phyloP scores from a whole-genome alignment of 2,888 invertebrate genomes.

The Agonopterix arenella region DNA sequence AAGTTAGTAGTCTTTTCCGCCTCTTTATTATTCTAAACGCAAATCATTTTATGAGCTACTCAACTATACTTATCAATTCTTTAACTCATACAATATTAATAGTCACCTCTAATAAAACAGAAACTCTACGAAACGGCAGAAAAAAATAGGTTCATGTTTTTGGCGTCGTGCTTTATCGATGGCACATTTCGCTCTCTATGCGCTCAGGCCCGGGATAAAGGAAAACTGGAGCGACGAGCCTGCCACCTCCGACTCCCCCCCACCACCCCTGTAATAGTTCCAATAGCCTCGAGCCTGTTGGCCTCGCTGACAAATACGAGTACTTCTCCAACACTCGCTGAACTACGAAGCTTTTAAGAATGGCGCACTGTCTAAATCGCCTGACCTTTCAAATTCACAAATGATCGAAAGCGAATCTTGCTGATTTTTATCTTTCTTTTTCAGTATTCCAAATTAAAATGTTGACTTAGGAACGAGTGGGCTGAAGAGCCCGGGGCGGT shows the following conservation, averaged over 20 bases:
- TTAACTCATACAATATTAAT: neutral
- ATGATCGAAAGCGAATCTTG: slow-evolving; percentile 13
- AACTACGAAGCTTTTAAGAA: slow-evolving; percentile 5
- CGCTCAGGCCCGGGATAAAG: slow-evolving; percentile 25
- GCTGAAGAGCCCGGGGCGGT: slow-evolving; percentile 9
- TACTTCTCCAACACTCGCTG: slow-evolving; percentile 18
- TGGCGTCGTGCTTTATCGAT: slow-evolving; percentile 39
- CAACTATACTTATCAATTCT: neutral
- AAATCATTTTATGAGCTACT: neutral
- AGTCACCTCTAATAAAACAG: slow-evolving; percentile 6
- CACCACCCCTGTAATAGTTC: slow-evolving; percentile 13
- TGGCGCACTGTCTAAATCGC: slow-evolving; percentile 15
- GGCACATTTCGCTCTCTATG: slow-evolving; percentile 43
- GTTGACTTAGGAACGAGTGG: slow-evolving; percentile 23
- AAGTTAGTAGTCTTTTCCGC: neutral
- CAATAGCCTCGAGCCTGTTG: slow-evolving; percentile 26
- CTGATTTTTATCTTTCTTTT: slow-evolving; percentile 22
- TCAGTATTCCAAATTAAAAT: slow-evolving; percentile 33
- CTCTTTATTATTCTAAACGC: neutral
- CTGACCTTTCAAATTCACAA: slow-evolving; percentile 23
- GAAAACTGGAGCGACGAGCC: slow-evolving; percentile 31
- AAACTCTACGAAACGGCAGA: slow-evolving; percentile 9
- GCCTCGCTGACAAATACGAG: slow-evolving; percentile 33
- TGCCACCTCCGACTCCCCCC: slow-evolving; percentile 13
- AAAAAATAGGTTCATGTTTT: slow-evolving; percentile 36